A percentile compares a stretch with the other conserved stretches of the same genome.
Conservation (phyloP, 2,113 vertebrate genomes). For the Thryonomys swinderianus region DNA sequence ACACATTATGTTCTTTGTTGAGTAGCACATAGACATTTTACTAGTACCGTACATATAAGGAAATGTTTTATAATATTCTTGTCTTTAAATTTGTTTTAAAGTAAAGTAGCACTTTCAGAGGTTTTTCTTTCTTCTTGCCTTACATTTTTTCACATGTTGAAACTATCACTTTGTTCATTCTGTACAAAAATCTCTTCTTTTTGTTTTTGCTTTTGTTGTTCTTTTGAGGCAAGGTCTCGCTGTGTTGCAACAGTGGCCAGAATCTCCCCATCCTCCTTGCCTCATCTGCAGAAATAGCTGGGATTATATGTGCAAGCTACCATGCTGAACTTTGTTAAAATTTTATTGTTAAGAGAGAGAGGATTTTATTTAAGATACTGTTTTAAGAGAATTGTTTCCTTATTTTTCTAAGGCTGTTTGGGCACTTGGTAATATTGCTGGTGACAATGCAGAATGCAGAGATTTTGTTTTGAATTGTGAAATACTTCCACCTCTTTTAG, state of each 20-base stretch:
- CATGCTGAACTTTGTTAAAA: background rate
- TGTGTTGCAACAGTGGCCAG: background rate
- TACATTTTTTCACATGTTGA: background rate
- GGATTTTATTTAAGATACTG: constrained; percentile 8
- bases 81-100: constrained; percentile 42
- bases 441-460: constrained; percentile 96
- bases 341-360: constrained; percentile 25
- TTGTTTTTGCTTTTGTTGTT: background rate
- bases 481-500: constrained; percentile 94
- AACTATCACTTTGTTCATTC: background rate
- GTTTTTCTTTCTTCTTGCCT: constrained; percentile 6
- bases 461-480: constrained; percentile 95
- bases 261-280: background rate
- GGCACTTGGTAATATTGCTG: constrained; percentile 96
- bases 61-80: background rate
- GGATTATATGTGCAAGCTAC: background rate
- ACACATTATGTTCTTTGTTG: background rate
- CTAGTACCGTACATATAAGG: background rate
- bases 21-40: background rate
- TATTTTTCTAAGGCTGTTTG: constrained; percentile 92
- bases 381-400: constrained; percentile 60
- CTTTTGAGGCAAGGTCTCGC: background rate
- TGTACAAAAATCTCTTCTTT: background rate
- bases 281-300: background rate
- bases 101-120: constrained; percentile 1